These are phyloP conservation scores for Drosophila simulans DNA, from an alignment of 1,140 invertebrate genomes.

Conservation along the genomic window DNA sequence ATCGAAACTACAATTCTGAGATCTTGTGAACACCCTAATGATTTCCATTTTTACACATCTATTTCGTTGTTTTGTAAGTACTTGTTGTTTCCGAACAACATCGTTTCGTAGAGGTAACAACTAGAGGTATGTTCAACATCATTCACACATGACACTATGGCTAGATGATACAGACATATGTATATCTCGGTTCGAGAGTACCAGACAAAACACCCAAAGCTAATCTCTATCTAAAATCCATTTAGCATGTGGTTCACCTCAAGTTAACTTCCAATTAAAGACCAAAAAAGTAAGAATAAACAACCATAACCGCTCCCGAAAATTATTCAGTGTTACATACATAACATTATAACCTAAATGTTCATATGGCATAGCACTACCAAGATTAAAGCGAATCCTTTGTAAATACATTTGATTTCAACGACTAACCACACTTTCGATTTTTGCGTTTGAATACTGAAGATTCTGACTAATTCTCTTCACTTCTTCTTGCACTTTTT, in stretches of 20 bases:
- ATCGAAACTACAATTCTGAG: slow-evolving; percentile 10
- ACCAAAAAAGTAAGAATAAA: neutral
- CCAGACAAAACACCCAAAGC: slow-evolving; percentile 30
- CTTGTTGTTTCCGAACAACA: slow-evolving; percentile 31
- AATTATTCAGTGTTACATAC: slow-evolving; percentile 69
- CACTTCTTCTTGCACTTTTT: slow-evolving; percentile 47
- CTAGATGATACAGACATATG: slow-evolving; percentile 31
- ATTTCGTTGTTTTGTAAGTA: slow-evolving; percentile 40
- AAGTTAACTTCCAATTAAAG: slow-evolving; percentile 34
- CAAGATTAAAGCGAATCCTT: slow-evolving; percentile 43
- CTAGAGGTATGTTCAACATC: slow-evolving; percentile 65
- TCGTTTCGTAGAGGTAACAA: slow-evolving; percentile 43
- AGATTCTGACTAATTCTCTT: slow-evolving; percentile 38
- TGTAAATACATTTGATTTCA: slow-evolving; percentile 64
- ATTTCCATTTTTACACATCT: neutral
- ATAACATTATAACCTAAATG: slow-evolving; percentile 65
- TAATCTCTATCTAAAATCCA: slow-evolving; percentile 44
- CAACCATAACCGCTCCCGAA: slow-evolving; percentile 19
- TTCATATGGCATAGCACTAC: slow-evolving; percentile 66
- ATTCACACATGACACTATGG: slow-evolving; percentile 20
- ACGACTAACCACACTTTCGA: slow-evolving; percentile 52
- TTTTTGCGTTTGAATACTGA: neutral
- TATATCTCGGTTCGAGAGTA: slow-evolving; percentile 7
- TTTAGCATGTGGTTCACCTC: slow-evolving; percentile 74
- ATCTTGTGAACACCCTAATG: slow-evolving; percentile 29